A percentile compares a stretch with the other conserved stretches of the same genome.
These are phyloP conservation scores for Phenacoccus solenopsis DNA, from an alignment of 1,140 invertebrate species.

Conservation along the genomic window DNA sequence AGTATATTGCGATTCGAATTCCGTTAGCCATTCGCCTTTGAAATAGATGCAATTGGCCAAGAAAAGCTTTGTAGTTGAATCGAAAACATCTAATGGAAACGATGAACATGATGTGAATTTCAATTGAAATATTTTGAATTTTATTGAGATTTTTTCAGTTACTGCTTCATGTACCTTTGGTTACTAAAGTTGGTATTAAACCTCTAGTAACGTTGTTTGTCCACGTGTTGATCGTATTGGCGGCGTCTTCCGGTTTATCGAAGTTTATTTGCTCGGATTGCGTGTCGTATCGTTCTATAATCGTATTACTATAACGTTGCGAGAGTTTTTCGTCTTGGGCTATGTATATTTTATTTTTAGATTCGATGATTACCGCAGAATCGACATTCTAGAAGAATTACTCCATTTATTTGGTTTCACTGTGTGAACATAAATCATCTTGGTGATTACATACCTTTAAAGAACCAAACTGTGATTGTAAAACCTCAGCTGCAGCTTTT, in stretches of 20 bases:
- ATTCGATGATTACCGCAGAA: conserved; percentile 33
- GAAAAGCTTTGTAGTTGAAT: conserved; percentile 45
- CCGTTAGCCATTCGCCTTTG: conserved; percentile 61
- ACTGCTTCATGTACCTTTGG: no score
- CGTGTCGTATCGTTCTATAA: conserved; percentile 42
- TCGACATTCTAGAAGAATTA: not conserved
- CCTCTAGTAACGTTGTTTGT: conserved; percentile 48
- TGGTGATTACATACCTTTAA: conserved; percentile 21
- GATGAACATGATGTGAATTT: no score
- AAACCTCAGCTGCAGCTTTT: conserved; percentile 5
- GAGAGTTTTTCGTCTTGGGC: conserved; percentile 35
- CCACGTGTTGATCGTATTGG: conserved; percentile 49
- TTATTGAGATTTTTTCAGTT: no score
- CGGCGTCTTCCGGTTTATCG: conserved; percentile 31
- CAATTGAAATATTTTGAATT: no score
- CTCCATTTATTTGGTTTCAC: not conserved
- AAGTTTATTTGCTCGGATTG: conserved; percentile 47
- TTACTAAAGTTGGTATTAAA: conserved; percentile 48
- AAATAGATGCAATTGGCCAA: conserved; percentile 69
- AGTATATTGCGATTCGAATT: conserved; percentile 53
- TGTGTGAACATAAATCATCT: not conserved
- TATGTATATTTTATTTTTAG: conserved; percentile 42
- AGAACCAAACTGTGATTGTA: conserved; percentile 15
- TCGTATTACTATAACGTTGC: conserved; percentile 33
- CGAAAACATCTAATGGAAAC: conserved; percentile 36